phyloP scores from a whole-genome alignment of 2,113 vertebrate species.

The Sminthopsis crassicaudata region DNA sequence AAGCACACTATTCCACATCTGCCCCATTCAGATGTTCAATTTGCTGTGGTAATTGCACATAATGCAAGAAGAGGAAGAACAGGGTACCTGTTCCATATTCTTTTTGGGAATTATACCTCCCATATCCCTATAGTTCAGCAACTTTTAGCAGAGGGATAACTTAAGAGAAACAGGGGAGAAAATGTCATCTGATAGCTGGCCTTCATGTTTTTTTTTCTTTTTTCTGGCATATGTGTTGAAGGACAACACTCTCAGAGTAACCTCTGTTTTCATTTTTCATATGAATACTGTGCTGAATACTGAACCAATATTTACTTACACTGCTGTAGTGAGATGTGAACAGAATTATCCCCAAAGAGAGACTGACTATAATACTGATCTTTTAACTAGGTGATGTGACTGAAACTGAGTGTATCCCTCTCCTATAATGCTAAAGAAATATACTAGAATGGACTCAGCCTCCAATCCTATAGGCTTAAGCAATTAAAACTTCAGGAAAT shows the following conservation, averaged over 20 bases:
- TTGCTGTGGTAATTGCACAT: neutral
- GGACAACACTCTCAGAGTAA: neutral
- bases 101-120: neutral
- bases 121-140: neutral
- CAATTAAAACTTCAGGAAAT: neutral
- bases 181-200: neutral
- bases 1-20: neutral
- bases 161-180: neutral
- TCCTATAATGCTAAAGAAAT: neutral
- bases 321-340: neutral
- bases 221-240: neutral
- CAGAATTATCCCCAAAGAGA: neutral
- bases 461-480: neutral
- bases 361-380: neutral
- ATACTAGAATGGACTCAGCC: neutral
- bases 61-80: neutral
- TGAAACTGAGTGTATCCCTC: neutral
- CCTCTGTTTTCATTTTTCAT: neutral
- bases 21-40: neutral
- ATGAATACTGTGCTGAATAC: neutral
- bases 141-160: neutral
- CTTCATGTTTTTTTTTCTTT: neutral
- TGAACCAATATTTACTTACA: neutral
- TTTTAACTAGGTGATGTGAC: neutral
- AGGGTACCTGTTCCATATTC: neutral